These are phyloP conservation scores for Phasia obesa DNA, from an alignment of 2,888 invertebrate species.

Conservation along the genomic window DNA sequence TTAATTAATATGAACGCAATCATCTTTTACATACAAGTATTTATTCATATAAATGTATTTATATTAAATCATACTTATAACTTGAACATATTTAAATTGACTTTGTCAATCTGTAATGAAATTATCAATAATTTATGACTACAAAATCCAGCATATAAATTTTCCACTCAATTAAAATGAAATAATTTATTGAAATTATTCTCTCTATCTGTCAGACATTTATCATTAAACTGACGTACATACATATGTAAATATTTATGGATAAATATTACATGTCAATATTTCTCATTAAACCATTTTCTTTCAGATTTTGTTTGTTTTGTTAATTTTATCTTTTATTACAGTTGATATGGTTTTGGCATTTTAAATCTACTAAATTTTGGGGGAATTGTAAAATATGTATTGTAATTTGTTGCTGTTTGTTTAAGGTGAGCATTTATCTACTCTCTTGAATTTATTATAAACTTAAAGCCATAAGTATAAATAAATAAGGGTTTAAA, in stretches of 20 bases:
- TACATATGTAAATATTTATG: constrained; percentile 59
- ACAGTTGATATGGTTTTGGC: too few species aligned
- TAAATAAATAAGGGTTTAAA: too few species aligned
- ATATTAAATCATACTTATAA: neutral
- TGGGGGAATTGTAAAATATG: too few species aligned
- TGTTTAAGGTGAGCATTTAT: too few species aligned
- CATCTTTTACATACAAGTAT: neutral
- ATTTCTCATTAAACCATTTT: constrained; percentile 27
- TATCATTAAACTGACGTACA: constrained; percentile 58
- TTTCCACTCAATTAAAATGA: constrained; percentile 58
- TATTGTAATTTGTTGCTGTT: neutral
- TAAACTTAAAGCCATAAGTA: too few species aligned
- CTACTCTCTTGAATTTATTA: too few species aligned
- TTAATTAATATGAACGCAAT: too few species aligned
- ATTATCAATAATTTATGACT: constrained; percentile 55
- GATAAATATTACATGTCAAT: constrained; percentile 46
- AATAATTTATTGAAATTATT: constrained; percentile 60
- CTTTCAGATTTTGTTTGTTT: neutral
- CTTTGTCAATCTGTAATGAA: constrained; percentile 38
- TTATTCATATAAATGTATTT: neutral
- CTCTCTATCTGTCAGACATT: constrained; percentile 53
- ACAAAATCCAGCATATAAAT: constrained; percentile 40
- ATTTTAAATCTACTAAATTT: too few species aligned
- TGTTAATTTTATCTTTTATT: constrained; percentile 7
- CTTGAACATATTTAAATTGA: constrained; percentile 41